Evolutionary conservation across 1,140 invertebrate species (phyloP).

Genomic region (Hetaerina americana): DNA sequence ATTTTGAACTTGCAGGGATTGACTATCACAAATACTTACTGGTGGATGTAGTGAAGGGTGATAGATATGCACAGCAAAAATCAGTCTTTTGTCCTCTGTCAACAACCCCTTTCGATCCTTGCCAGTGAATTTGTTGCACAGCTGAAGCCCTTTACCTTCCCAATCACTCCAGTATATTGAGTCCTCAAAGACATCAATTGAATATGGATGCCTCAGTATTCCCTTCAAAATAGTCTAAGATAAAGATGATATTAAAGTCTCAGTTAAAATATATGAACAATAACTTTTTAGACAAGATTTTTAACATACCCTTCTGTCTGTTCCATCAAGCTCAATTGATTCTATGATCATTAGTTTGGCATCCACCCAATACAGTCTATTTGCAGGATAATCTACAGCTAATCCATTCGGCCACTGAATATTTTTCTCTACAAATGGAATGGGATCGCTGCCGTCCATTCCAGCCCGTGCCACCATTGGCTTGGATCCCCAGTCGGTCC

Average conservation of each 20-base stretch:
- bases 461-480: conserved; percentile 60
- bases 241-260: conserved; percentile 7
- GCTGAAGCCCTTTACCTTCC: conserved; percentile 45
- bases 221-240: conserved; percentile 35
- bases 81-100: conserved; percentile 31
- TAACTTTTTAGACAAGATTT: neutral
- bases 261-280: neutral
- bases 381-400: conserved; percentile 70
- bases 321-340: conserved; percentile 58
- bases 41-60: conserved; percentile 43
- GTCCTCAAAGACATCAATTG: conserved; percentile 76
- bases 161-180: conserved; percentile 78
- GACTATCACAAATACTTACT: too few species aligned
- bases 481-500: conserved; percentile 64
- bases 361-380: conserved; percentile 67
- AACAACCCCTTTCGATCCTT: conserved; percentile 40
- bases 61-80: conserved; percentile 50
- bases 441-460: conserved; percentile 67
- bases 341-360: conserved; percentile 57
- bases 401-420: conserved; percentile 79
- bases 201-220: conserved; percentile 59
- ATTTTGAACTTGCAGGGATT: too few species aligned
- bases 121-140: conserved; percentile 52
- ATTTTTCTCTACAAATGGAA: conserved; percentile 46
- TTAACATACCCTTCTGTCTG: conserved; percentile 40